Conservation (phyloP, 2,113 vertebrate species). For the Rana temporaria region DNA sequence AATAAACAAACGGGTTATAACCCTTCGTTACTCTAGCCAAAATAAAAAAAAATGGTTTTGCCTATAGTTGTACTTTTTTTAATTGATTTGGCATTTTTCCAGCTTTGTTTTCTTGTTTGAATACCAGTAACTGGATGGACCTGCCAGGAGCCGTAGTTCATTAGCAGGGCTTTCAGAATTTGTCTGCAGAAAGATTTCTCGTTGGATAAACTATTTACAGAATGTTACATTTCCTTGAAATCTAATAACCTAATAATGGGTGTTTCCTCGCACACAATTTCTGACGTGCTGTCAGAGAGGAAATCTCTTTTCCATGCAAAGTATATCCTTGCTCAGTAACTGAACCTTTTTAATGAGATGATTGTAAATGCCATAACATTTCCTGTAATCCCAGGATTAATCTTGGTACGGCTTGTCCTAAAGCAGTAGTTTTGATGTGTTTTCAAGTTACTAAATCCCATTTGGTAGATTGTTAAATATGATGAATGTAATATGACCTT, state of each 20-base stretch:
- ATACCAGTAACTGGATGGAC: no score
- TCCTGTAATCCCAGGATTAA: slow-evolving; percentile 36
- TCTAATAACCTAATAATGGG: slow-evolving; percentile 1
- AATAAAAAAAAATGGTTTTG: no score
- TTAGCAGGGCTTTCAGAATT: not conserved
- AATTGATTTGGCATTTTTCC: no score
- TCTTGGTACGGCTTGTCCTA: not conserved
- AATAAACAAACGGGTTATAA: no score
- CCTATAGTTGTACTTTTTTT: no score
- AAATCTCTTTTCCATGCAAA: slow-evolving; percentile 42
- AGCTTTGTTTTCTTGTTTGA: no score
- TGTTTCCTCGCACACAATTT: slow-evolving; percentile 18
- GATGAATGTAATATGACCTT: no score
- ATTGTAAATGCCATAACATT: slow-evolving; percentile 27
- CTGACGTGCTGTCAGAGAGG: slow-evolving; percentile 19
- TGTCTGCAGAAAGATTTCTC: not conserved
- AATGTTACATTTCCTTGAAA: not conserved
- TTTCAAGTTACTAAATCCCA: no score
- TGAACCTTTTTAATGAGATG: slow-evolving; percentile 46
- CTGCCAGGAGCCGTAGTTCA: not conserved
- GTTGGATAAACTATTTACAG: not conserved
- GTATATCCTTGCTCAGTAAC: slow-evolving; percentile 9
- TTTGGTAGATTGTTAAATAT: no score
- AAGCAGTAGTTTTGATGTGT: not conserved
- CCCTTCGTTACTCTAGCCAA: no score